Evolutionary conservation across 2,888 invertebrate genomes (phyloP).

Genomic region (Habrosyne pyritoides): DNA sequence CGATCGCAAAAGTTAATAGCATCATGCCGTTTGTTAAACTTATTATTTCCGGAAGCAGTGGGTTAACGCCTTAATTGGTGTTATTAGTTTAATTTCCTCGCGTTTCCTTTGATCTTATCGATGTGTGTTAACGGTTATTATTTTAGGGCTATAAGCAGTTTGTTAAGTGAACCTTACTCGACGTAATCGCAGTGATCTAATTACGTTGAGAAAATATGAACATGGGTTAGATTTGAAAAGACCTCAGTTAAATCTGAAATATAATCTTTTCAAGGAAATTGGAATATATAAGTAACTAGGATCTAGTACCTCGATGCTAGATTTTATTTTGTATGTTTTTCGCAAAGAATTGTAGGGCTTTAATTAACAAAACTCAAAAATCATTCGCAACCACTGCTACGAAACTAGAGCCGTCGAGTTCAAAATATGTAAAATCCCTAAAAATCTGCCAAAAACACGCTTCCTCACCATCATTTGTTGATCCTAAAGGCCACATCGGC

Average conservation of each 20-base stretch:
- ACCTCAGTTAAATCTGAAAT: background rate
- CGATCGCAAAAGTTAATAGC: constrained; percentile 50
- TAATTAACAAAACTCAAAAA: too few relatives aligned
- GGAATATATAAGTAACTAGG: too few relatives aligned
- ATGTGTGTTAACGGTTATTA: constrained; percentile 3
- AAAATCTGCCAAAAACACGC: background rate
- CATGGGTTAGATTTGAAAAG: background rate
- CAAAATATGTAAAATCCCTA: background rate
- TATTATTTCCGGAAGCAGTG: constrained; percentile 30
- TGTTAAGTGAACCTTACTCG: constrained; percentile 2
- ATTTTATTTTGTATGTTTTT: too few relatives aligned
- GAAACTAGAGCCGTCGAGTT: too few relatives aligned
- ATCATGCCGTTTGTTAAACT: constrained; percentile 49
- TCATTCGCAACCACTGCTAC: too few relatives aligned
- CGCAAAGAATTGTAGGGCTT: too few relatives aligned
- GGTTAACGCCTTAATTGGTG: constrained; percentile 3
- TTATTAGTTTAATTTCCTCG: constrained; percentile 4
- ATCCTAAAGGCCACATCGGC: background rate
- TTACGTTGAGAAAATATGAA: background rate
- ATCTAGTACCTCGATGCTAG: too few relatives aligned
- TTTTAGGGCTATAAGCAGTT: background rate
- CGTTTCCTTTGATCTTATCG: constrained; percentile 8
- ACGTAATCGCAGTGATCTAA: background rate
- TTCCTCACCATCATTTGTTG: background rate
- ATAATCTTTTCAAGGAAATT: too few relatives aligned